These are phyloP conservation scores for Jacana jacana DNA, from an alignment of 2,113 vertebrate genomes.

Conservation along the genomic window DNA sequence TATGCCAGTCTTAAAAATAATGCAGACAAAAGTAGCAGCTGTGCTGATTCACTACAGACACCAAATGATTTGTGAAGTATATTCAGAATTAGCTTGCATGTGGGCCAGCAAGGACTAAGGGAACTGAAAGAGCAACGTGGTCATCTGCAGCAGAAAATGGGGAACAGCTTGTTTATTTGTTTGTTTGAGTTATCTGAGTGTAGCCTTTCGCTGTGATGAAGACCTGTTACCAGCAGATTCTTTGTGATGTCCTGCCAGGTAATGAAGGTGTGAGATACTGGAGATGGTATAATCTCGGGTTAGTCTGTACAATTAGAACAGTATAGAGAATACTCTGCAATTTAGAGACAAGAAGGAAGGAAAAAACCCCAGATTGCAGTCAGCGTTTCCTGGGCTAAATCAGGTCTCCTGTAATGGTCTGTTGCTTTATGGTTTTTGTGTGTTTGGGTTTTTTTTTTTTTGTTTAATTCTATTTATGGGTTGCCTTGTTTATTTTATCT, in stretches of 20 bases:
- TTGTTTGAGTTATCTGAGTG: no score
- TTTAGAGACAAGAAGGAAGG: neutral
- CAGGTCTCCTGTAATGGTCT: neutral
- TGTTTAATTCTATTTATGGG: neutral
- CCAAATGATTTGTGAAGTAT: neutral
- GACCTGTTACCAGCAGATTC: neutral
- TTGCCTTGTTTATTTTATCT: constrained; percentile 67
- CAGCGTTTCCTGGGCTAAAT: neutral
- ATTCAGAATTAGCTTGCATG: neutral
- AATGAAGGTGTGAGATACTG: neutral
- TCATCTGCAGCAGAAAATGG: neutral
- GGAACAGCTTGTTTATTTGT: neutral
- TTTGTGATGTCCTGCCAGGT: neutral
- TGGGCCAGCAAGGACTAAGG: neutral
- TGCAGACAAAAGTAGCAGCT: neutral
- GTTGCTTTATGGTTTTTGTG: neutral
- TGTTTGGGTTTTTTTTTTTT: neutral
- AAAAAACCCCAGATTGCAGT: neutral
- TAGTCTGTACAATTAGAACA: neutral
- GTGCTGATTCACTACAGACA: neutral
- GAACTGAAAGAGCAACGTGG: neutral
- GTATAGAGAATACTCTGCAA: neutral
- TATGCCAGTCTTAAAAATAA: neutral
- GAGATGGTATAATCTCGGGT: no score
- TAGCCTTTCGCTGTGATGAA: neutral